These are phyloP conservation scores for Mirza zaza DNA, from an alignment of 2,113 vertebrate genomes.

Conservation along the genomic window DNA sequence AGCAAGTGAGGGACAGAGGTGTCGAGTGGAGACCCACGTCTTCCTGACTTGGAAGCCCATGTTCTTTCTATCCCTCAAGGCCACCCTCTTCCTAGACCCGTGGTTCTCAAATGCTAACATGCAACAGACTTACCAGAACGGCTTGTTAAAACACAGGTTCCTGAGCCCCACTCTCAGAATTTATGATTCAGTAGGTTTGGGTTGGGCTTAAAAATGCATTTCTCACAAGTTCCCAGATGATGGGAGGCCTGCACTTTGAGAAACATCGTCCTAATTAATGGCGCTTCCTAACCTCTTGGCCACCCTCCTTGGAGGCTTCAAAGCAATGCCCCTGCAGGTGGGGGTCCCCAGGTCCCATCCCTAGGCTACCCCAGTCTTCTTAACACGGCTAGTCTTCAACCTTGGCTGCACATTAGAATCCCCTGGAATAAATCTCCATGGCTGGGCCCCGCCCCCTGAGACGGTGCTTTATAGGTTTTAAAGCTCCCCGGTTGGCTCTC, in stretches of 20 bases:
- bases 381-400: background rate
- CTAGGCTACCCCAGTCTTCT: background rate
- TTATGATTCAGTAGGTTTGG: background rate
- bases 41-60: background rate
- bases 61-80: background rate
- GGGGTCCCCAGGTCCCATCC: background rate
- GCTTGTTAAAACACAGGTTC: background rate
- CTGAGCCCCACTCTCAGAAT: background rate
- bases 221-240: background rate
- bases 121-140: background rate
- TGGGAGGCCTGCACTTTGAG: background rate
- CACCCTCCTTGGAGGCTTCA: background rate
- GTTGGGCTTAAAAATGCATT: background rate
- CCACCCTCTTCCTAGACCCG: background rate
- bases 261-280: background rate
- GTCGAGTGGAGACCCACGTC: background rate
- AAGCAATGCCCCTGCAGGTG: background rate
- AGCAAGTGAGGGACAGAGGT: background rate
- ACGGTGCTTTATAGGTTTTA: background rate
- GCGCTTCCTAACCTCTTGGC: background rate
- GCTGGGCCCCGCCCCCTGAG: too few species aligned
- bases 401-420: background rate
- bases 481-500: background rate
- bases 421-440: background rate
- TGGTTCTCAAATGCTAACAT: background rate